Evolutionary conservation across 1,140 invertebrate genomes (phyloP).

Genomic region (Ganaspis sp.): DNA sequence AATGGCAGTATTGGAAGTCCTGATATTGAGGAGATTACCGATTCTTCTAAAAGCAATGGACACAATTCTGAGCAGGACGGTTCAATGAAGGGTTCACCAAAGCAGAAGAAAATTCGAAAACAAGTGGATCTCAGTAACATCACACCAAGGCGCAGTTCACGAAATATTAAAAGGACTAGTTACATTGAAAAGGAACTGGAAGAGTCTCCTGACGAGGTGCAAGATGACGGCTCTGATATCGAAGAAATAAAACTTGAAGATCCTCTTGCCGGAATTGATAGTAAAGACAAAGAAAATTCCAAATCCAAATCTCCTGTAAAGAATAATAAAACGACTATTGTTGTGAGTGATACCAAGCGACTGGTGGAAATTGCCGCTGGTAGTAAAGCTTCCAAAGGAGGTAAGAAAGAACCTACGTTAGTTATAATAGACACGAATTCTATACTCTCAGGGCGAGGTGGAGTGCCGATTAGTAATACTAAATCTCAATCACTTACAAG

Average conservation of each 20-base stretch:
- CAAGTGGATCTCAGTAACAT: constrained; percentile 71
- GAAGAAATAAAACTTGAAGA: constrained; percentile 82
- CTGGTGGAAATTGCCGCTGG: constrained; percentile 83
- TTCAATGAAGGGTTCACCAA: constrained; percentile 51
- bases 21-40: constrained; percentile 72
- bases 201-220: constrained; percentile 71
- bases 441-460: constrained; percentile 81
- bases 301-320: constrained; percentile 69
- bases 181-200: constrained; percentile 80
- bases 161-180: constrained; percentile 81
- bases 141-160: constrained; percentile 79
- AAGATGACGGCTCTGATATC: constrained; percentile 81
- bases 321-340: constrained; percentile 79
- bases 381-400: constrained; percentile 75
- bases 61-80: constrained; percentile 53
- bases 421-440: constrained; percentile 89
- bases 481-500: constrained; percentile 65
- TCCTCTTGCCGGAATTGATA: constrained; percentile 78
- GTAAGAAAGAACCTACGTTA: constrained; percentile 85
- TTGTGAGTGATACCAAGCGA: constrained; percentile 85
- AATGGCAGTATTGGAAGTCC: constrained; percentile 72
- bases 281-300: constrained; percentile 73
- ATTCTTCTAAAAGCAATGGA: constrained; percentile 64
- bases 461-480: constrained; percentile 76
- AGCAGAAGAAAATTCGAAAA: constrained; percentile 70